phyloP scores from a whole-genome alignment of 2,888 invertebrate genomes.

The Phaonia tiefii region DNA sequence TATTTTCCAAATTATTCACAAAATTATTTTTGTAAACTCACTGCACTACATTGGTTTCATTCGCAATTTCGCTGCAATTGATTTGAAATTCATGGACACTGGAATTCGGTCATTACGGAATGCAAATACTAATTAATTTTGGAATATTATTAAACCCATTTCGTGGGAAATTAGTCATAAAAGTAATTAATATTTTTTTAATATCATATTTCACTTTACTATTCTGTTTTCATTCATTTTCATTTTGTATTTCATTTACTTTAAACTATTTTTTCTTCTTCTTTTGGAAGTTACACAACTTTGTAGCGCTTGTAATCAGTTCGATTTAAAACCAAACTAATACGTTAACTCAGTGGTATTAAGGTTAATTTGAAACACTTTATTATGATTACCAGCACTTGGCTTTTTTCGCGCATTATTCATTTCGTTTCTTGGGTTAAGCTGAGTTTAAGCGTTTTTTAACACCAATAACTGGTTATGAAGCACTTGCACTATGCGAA shows the following conservation, averaged over 20 bases:
- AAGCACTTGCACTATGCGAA: no score
- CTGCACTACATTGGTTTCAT: background rate
- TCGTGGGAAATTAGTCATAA: no score
- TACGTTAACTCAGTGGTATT: conserved; percentile 23
- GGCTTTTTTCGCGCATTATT: no score
- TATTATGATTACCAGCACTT: conserved; percentile 7
- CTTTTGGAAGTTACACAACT: no score
- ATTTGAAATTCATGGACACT: background rate
- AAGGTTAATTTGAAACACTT: conserved; percentile 34
- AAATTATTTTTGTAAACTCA: background rate
- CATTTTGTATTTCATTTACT: no score
- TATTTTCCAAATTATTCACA: background rate
- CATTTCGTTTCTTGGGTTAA: no score
- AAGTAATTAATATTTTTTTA: no score
- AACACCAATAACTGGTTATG: no score
- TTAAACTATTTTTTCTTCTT: no score
- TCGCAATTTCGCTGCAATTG: background rate
- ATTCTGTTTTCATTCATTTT: no score
- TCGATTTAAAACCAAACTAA: background rate
- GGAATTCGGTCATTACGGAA: background rate
- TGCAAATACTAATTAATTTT: background rate
- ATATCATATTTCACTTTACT: no score
- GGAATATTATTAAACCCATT: conserved; percentile 1
- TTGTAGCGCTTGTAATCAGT: background rate
- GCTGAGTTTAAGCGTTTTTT: no score